Conservation (phyloP, 2,888 invertebrate genomes). For the Molanna angustata region DNA sequence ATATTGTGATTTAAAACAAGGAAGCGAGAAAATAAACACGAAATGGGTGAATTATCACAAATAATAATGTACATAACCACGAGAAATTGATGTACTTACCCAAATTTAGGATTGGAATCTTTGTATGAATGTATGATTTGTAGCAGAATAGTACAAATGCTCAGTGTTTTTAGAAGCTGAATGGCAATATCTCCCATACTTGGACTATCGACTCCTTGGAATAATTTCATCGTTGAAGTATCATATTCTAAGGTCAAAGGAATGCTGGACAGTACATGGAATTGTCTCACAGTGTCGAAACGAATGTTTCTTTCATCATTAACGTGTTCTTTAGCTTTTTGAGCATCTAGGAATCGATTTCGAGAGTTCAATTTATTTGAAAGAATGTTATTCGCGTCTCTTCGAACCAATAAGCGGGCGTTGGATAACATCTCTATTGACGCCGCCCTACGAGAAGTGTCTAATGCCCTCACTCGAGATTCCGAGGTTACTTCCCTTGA, state of each 20-base stretch:
- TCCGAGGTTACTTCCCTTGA: no score
- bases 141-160: conserved; percentile 21
- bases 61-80: background rate
- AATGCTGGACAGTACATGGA: background rate
- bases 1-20: background rate
- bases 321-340: no score
- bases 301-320: no score
- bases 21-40: background rate
- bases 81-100: conserved; percentile 14
- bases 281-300: no score
- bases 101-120: conserved; percentile 15
- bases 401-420: no score
- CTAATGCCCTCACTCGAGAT: no score
- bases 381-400: no score
- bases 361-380: no score
- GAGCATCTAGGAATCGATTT: no score
- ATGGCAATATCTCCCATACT: conserved; percentile 12
- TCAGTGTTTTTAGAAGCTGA: conserved; percentile 23
- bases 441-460: no score
- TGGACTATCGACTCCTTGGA: background rate
- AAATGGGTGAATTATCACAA: background rate
- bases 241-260: background rate
- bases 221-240: conserved; percentile 1
- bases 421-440: no score
- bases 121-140: conserved; percentile 20